These are phyloP conservation scores for Troilus luridus DNA, from an alignment of 2,888 invertebrate genomes.

Conservation along the genomic window DNA sequence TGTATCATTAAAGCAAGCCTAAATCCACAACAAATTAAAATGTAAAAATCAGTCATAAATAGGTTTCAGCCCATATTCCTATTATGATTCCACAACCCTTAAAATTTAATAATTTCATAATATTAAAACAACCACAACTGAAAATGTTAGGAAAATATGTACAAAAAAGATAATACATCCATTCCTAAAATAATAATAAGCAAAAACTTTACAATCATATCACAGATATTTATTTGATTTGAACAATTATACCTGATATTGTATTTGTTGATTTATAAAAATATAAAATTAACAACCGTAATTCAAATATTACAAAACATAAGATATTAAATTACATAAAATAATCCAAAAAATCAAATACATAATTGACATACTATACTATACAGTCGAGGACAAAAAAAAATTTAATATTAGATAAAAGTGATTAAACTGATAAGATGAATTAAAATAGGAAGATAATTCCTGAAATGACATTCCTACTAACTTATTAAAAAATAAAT, in stretches of 20 bases:
- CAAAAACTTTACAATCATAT: neutral
- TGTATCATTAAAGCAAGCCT: too few relatives aligned
- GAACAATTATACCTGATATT: neutral
- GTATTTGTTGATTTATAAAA: neutral
- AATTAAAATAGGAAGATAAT: neutral
- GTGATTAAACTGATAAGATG: neutral
- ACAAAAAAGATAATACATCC: neutral
- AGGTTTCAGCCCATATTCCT: neutral
- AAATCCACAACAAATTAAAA: neutral
- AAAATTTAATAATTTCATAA: neutral
- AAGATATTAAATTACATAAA: neutral
- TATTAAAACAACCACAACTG: neutral
- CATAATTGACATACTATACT: neutral
- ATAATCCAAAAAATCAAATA: neutral
- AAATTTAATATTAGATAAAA: neutral
- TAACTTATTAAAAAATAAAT: neutral
- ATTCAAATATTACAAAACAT: neutral
- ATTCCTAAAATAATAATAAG: neutral
- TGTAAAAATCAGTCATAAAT: neutral
- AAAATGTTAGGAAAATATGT: neutral
- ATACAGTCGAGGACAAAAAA: neutral
- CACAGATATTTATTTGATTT: constrained; percentile 22
- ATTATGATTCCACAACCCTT: neutral
- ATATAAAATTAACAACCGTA: neutral
- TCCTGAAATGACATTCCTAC: neutral